phyloP scores from a whole-genome alignment of 2,888 invertebrate species.

The Selenia dentaria region DNA sequence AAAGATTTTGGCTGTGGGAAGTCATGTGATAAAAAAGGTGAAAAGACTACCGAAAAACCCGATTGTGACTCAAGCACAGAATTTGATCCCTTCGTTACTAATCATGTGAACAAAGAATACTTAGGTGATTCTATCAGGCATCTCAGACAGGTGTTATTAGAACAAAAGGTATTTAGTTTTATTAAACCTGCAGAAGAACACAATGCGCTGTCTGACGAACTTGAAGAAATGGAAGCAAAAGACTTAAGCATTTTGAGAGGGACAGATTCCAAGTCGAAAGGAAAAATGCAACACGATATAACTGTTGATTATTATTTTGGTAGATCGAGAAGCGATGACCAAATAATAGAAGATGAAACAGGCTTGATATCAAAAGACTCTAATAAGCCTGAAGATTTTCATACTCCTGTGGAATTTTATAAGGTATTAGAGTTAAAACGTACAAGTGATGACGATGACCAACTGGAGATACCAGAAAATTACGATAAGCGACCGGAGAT shows the following conservation, averaged over 20 bases:
- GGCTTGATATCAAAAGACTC: no score
- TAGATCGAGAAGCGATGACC: conserved; percentile 20
- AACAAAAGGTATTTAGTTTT: background rate
- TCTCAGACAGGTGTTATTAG: background rate
- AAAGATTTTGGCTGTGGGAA: background rate
- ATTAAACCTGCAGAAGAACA: background rate
- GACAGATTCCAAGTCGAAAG: no score
- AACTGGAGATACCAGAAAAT: background rate
- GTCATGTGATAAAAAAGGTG: background rate
- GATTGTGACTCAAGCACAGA: no score
- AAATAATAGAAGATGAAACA: conserved; percentile 3
- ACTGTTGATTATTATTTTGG: conserved; percentile 45
- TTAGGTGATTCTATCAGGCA: background rate
- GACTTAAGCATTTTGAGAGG: background rate
- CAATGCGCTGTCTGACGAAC: background rate
- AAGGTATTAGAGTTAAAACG: background rate
- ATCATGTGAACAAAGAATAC: background rate
- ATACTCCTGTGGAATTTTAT: background rate
- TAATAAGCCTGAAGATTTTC: background rate
- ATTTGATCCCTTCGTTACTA: background rate
- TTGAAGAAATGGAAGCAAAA: background rate
- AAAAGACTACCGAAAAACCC: background rate
- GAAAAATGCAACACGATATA: conserved; percentile 3
- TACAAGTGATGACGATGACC: background rate
- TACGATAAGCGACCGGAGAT: no score